A percentile compares a stretch with the other conserved stretches of the same genome.
These are phyloP conservation scores for Drosophila conformis DNA, from an alignment of 2,888 invertebrate genomes.

Conservation along the genomic window DNA sequence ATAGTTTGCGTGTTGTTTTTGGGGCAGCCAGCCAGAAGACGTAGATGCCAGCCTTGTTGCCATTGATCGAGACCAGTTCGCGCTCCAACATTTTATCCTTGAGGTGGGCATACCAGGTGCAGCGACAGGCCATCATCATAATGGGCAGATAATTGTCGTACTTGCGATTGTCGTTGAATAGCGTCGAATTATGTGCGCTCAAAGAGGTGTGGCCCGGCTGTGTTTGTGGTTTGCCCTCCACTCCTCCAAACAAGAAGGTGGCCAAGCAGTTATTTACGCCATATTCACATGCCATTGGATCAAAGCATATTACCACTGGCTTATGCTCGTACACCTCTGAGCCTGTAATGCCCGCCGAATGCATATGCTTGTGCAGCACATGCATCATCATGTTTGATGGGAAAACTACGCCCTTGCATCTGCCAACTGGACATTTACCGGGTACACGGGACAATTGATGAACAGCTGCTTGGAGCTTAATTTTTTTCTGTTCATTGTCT, in stretches of 20 bases:
- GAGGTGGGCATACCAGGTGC: slow-evolving; percentile 53
- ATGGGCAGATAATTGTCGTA: slow-evolving; percentile 45
- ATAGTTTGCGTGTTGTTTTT: slow-evolving; percentile 24
- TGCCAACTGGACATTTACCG: slow-evolving; percentile 38
- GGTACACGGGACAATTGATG: slow-evolving; percentile 28
- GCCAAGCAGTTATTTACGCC: slow-evolving; percentile 30
- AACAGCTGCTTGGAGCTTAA: not conserved
- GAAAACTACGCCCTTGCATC: slow-evolving; percentile 45
- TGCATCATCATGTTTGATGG: slow-evolving; percentile 52
- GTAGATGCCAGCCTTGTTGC: slow-evolving; percentile 36
- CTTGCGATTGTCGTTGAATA: slow-evolving; percentile 22
- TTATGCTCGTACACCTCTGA: slow-evolving; percentile 32
- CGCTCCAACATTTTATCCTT: slow-evolving; percentile 38
- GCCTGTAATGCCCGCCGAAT: not conserved
- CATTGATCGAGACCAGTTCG: slow-evolving; percentile 21
- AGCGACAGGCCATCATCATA: slow-evolving; percentile 45
- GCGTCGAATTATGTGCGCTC: slow-evolving; percentile 28
- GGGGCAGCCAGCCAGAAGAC: slow-evolving; percentile 62
- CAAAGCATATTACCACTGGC: slow-evolving; percentile 30
- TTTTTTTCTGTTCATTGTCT: slow-evolving; percentile 1
- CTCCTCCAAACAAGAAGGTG: slow-evolving; percentile 49
- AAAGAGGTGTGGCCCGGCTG: slow-evolving; percentile 30
- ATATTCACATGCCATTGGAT: slow-evolving; percentile 18
- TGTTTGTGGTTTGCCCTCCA: not conserved
- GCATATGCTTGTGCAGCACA: slow-evolving; percentile 37